These are phyloP conservation scores for Rattus rattus DNA, from an alignment of 2,113 vertebrate genomes.

Conservation along the genomic window DNA sequence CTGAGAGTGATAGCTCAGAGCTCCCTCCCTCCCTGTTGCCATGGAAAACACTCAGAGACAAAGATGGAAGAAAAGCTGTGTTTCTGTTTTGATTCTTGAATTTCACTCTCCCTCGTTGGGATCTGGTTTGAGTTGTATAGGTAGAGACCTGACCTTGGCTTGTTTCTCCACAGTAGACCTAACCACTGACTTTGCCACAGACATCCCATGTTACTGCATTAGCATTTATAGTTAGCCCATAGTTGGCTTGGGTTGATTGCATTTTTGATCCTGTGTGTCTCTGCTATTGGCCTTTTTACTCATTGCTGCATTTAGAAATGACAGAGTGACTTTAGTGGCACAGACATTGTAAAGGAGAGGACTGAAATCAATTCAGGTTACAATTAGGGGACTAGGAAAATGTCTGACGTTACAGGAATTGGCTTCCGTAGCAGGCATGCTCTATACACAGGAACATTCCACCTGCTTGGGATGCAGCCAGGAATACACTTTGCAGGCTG, in stretches of 20 bases:
- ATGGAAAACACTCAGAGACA: constrained; percentile 31
- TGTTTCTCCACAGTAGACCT: not conserved
- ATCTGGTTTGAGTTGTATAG: not conserved
- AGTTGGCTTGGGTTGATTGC: not conserved
- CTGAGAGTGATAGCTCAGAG: too few species aligned
- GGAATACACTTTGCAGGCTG: not conserved
- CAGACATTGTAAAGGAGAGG: not conserved
- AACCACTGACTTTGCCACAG: not conserved
- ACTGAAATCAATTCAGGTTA: not conserved
- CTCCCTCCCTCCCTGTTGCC: not conserved
- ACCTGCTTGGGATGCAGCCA: not conserved
- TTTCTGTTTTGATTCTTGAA: not conserved
- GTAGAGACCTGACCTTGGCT: not conserved
- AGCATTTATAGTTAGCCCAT: not conserved
- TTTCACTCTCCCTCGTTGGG: not conserved
- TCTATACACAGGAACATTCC: not conserved
- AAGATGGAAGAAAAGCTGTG: not conserved
- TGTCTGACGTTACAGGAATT: not conserved
- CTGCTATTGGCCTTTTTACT: not conserved
- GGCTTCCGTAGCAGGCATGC: not conserved
- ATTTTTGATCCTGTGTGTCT: not conserved
- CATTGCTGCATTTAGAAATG: not conserved
- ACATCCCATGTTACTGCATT: not conserved
- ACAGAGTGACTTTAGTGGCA: not conserved
- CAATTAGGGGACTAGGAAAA: not conserved